Percentiles rank a stretch among this genome's conserved stretches.
Conservation (phyloP, 2,113 vertebrate species). For the Aptenodytes forsteri region DNA sequence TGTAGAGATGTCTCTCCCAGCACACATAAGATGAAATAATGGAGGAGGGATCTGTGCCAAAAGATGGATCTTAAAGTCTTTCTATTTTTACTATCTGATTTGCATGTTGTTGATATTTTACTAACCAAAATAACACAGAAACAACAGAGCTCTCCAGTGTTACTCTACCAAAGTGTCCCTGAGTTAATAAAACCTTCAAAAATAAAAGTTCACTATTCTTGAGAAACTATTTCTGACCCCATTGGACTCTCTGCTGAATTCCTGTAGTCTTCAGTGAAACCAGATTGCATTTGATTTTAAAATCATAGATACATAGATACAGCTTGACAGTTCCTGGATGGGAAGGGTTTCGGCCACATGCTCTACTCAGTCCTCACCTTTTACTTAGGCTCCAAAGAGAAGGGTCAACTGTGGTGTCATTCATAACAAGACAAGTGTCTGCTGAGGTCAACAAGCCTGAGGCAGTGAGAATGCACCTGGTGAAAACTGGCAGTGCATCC, state of each 20-base stretch:
- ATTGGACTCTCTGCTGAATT: background rate
- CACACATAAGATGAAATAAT: background rate
- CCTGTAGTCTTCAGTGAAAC: background rate
- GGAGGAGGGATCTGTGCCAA: background rate
- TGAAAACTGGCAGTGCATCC: background rate
- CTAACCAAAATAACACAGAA: background rate
- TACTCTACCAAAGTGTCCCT: background rate
- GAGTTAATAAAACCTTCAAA: background rate
- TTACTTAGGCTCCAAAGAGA: background rate
- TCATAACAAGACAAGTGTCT: background rate
- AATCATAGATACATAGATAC: background rate
- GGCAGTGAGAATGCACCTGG: background rate
- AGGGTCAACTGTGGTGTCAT: background rate
- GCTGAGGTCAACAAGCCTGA: background rate
- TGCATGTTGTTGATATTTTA: background rate
- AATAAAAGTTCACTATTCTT: background rate
- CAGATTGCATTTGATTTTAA: background rate
- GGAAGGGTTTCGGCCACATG: background rate
- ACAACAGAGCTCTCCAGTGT: background rate
- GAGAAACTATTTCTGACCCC: background rate
- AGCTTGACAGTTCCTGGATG: background rate
- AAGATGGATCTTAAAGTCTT: background rate
- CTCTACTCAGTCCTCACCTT: background rate
- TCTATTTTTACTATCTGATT: background rate
- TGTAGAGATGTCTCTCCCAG: background rate